phyloP scores from a whole-genome alignment of 2,888 invertebrate species.

The Lasius platythorax region DNA sequence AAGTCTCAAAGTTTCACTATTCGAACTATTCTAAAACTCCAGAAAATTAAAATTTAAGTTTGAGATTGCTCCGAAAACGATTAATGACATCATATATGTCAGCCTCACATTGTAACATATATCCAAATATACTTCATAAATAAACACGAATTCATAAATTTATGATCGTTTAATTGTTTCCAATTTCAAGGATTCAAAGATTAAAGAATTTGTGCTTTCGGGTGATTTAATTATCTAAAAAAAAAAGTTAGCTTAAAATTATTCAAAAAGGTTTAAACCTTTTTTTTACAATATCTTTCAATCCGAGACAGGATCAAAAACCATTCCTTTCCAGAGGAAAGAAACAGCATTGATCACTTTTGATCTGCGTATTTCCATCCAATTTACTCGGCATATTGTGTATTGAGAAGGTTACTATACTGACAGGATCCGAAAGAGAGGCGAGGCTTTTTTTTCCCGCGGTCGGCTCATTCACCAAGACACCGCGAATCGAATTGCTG shows the following conservation, averaged over 20 bases:
- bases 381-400: constrained; percentile 39
- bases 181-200: background rate
- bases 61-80: background rate
- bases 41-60: background rate
- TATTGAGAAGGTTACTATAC: background rate
- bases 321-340: background rate
- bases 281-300: background rate
- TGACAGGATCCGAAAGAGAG: constrained; percentile 9
- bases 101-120: background rate
- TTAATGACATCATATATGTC: background rate
- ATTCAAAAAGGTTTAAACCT: background rate
- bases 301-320: background rate
- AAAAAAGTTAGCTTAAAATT: background rate
- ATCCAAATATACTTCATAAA: background rate
- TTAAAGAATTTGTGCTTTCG: background rate
- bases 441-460: constrained; percentile 24
- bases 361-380: constrained; percentile 21
- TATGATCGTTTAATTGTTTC: background rate
- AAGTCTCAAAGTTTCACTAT: background rate
- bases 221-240: background rate
- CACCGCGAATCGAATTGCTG: constrained; percentile 29
- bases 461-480: constrained; percentile 37
- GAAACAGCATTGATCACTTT: background rate
- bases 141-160: background rate
- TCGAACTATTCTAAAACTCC: background rate